phyloP scores from a whole-genome alignment of 1,140 invertebrate species.

The Drosophila ogumai region DNA sequence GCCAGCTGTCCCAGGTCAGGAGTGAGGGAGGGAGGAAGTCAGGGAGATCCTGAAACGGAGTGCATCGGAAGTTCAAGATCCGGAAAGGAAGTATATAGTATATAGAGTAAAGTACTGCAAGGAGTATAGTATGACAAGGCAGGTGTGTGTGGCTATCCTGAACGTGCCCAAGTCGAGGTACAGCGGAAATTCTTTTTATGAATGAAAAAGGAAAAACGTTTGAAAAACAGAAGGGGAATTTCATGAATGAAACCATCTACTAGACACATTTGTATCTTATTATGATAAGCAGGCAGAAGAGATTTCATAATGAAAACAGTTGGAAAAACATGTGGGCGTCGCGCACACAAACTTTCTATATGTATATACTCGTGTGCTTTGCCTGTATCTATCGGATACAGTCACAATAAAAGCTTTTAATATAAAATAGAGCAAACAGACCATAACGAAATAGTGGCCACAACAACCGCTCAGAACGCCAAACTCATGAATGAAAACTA shows the following conservation, averaged over 20 bases:
- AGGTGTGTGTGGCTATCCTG: conserved; percentile 38
- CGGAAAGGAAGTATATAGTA: conserved; percentile 19
- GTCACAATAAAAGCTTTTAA: conserved; percentile 54
- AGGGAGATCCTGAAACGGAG: conserved; percentile 3
- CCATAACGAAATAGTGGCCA: conserved; percentile 62
- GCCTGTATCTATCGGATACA: conserved; percentile 27
- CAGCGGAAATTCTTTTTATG: conserved; percentile 38
- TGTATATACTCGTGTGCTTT: background rate
- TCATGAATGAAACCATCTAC: conserved; percentile 37
- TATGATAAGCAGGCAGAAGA: conserved; percentile 45
- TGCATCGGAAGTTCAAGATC: conserved; percentile 49
- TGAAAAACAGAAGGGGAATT: conserved; percentile 10
- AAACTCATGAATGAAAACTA: conserved; percentile 66
- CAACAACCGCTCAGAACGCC: conserved; percentile 13
- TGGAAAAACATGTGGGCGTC: conserved; percentile 56
- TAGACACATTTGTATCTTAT: conserved; percentile 56
- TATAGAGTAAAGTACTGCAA: background rate
- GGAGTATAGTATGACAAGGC: conserved; percentile 37
- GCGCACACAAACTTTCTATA: background rate
- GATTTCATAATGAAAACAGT: conserved; percentile 58
- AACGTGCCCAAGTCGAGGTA: conserved; percentile 24
- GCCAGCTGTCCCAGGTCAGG: conserved; percentile 21
- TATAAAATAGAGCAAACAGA: conserved; percentile 73
- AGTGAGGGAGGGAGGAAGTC: background rate
- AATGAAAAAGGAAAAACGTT: conserved; percentile 21